Conservation (phyloP, 2,113 vertebrate genomes). For the Halcyon senegalensis region DNA sequence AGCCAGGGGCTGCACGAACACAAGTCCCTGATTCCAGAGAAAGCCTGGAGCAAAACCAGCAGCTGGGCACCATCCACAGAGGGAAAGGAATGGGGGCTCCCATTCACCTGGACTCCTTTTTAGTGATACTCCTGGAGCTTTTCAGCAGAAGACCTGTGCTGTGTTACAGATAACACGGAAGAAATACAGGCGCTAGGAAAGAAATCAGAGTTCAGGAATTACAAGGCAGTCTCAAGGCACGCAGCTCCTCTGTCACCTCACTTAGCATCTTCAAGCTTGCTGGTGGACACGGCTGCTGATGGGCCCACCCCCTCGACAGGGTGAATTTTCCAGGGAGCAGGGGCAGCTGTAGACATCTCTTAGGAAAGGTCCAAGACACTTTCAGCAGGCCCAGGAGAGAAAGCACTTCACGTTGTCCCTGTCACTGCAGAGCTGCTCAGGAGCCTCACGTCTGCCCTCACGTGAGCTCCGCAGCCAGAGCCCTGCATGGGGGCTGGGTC, state of each 20-base stretch:
- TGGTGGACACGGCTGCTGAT: background rate
- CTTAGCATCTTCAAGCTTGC: background rate
- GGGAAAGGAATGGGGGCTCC: no score
- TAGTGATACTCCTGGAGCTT: background rate
- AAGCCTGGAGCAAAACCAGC: no score
- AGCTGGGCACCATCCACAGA: no score
- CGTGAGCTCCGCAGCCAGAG: no score
- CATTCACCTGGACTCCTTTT: background rate
- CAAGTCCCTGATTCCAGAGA: no score
- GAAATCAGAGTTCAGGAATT: background rate
- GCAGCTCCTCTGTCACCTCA: background rate
- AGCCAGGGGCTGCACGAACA: no score
- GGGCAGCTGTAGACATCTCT: background rate
- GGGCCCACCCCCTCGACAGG: no score
- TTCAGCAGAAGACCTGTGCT: background rate
- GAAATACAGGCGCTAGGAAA: background rate
- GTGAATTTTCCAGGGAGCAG: background rate
- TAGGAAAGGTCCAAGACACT: no score
- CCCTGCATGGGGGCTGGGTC: no score
- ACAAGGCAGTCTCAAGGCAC: background rate
- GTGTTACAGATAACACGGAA: background rate
- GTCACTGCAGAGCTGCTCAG: accelerated
- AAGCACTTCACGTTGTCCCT: background rate
- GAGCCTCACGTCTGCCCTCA: accelerated
- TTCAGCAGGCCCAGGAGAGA: background rate